phyloP scores from a whole-genome alignment of 2,797 vertebrate genomes.

The Spea hammondii region DNA sequence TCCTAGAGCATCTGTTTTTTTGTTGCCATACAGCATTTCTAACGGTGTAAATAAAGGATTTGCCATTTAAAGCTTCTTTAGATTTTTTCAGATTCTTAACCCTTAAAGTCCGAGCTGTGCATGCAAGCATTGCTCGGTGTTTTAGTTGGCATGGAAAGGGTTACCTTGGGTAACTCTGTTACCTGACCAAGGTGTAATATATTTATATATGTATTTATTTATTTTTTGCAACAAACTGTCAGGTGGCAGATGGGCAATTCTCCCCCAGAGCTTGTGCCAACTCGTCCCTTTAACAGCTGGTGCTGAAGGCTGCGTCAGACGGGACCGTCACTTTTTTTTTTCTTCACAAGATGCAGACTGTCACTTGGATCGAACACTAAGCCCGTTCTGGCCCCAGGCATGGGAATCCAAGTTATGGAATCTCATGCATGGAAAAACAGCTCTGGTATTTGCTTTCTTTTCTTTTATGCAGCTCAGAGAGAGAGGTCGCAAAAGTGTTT shows the following conservation, averaged over 20 bases:
- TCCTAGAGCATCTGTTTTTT: too few species aligned
- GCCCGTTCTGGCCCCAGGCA: slow-evolving; percentile 12
- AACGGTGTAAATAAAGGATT: too few species aligned
- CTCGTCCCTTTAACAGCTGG: slow-evolving; percentile 1
- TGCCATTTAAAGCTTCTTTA: too few species aligned
- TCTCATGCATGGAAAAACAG: slow-evolving; percentile 13
- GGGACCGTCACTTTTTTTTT: slow-evolving; percentile 14
- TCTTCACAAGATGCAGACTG: slow-evolving; percentile 21
- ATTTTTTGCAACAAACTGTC: too few species aligned
- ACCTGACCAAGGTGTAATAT: too few species aligned
- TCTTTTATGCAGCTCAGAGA: slow-evolving; percentile 30
- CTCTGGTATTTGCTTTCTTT: slow-evolving; percentile 35
- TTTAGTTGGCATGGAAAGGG: too few species aligned
- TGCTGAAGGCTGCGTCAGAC: slow-evolving; percentile 4
- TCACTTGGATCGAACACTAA: slow-evolving; percentile 8
- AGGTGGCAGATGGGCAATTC: slow-evolving; percentile 11
- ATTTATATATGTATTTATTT: too few species aligned
- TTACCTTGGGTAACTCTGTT: too few species aligned
- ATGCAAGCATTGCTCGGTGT: too few species aligned
- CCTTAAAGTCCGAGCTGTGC: too few species aligned
- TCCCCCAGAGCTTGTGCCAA: slow-evolving; percentile 1
- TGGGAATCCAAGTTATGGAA: slow-evolving; percentile 26
- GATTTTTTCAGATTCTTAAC: too few species aligned
- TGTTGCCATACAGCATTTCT: too few species aligned
- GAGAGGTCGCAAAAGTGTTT: slow-evolving; percentile 17